Conservation (phyloP, 2,113 vertebrate species). For the Zapus hudsonius region DNA sequence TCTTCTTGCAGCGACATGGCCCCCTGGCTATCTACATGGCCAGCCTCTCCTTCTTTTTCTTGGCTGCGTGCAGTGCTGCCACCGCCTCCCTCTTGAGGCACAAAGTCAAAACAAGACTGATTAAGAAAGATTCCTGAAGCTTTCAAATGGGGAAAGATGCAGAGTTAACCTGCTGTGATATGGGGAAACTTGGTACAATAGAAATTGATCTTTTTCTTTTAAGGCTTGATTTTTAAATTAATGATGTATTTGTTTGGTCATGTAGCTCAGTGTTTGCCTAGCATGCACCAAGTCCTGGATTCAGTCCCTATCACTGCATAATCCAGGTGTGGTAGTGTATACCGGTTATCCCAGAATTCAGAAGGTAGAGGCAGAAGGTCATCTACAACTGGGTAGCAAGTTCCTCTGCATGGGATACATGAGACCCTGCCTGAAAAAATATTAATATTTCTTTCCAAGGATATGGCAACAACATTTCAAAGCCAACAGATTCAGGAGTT, state of each 20-base stretch:
- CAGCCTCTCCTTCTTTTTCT: slow-evolving; percentile 86
- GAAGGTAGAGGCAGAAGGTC: neutral
- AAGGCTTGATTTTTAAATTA: slow-evolving; percentile 46
- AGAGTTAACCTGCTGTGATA: neutral
- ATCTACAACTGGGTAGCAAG: neutral
- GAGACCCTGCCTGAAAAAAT: neutral
- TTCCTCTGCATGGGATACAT: neutral
- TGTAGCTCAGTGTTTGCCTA: neutral
- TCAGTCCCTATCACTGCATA: neutral
- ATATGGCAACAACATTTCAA: neutral
- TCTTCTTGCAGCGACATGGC: slow-evolving; percentile 86
- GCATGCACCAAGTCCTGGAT: neutral
- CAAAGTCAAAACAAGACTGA: slow-evolving; percentile 85
- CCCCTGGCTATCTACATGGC: slow-evolving; percentile 86
- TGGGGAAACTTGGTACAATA: neutral
- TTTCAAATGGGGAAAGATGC: neutral
- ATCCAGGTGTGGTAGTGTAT: neutral
- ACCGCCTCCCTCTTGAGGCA: slow-evolving; percentile 86
- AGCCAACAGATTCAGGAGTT: slow-evolving; percentile 35
- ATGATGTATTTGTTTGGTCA: neutral
- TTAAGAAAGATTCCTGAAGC: slow-evolving; percentile 85
- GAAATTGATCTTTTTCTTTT: slow-evolving; percentile 19
- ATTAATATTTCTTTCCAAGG: slow-evolving; percentile 26
- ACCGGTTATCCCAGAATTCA: neutral
- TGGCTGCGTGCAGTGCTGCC: slow-evolving; percentile 87